Base-by-base conservation (phyloP, 2,113 vertebrate species). In the Drymodes brunneopygia region DNA sequence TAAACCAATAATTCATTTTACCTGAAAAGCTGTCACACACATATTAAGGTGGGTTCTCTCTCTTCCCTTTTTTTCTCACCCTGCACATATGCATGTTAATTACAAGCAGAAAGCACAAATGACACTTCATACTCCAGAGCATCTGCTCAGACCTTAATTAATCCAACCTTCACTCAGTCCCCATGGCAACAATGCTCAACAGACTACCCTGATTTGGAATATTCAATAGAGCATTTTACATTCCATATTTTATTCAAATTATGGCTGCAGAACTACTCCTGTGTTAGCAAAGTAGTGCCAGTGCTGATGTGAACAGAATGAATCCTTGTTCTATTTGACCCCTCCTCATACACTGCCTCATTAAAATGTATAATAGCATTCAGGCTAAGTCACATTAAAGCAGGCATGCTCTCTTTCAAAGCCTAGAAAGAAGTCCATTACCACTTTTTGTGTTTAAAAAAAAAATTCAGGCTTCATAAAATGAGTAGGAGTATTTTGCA, bases 121-220 rank as follows among this genome's bases (percentile, higher is more conserved):
- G 64, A 73, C 80, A 95, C 74, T 79, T 89, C 91, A 94, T 72
- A 95, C 88, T 97, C 91, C 91, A 91, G 69, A 96, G 94, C 98
- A 97, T 97, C 97, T 97, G 97, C 83, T 97, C 66, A 33, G 80
- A 57, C 66, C 91, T 97, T 98, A 98, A 98, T 98, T 98, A 98
- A 97, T 97, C 92, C 96, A 98, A 81, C 80, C 79, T 73, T 96
- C 90, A 44, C 1, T 1, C 5, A 0, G 81, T 98, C 62, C 84
- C 97, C 94, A 98, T 97, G 91, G 97, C 95, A 98, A 98, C 97
- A 0, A 56, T 86, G 64, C 87, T 97, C 93, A 95, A 78, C 93
- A 97, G 87, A 92, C 82, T 95, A 67, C 36, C 20, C 94, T 95
- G 90, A 88, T 83, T 92, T 86, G 48, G 61, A 92, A 92, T 92